Evolutionary conservation across 2,113 vertebrate species (phyloP).

Genomic region (Eudyptes chrysolophus): DNA sequence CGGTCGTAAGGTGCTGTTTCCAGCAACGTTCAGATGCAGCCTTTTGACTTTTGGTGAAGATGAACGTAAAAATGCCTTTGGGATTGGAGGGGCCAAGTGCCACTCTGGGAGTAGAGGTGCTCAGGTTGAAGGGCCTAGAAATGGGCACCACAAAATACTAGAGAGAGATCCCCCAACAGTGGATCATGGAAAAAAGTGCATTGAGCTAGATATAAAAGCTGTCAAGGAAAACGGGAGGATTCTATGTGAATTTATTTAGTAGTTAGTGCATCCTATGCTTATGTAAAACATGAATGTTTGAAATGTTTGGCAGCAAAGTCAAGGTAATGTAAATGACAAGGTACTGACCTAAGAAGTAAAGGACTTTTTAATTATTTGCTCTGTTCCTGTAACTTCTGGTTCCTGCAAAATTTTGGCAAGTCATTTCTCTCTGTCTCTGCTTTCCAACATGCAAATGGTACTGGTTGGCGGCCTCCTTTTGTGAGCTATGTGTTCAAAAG

Average conservation of each 20-base stretch:
- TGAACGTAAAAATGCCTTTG: background rate
- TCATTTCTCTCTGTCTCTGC: background rate
- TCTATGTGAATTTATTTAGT: background rate
- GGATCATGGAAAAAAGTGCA: background rate
- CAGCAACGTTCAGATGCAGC: background rate
- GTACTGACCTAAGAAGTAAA: background rate
- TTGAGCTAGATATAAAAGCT: background rate
- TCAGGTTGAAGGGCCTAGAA: background rate
- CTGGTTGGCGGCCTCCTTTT: background rate
- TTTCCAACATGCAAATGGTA: background rate
- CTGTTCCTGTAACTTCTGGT: background rate
- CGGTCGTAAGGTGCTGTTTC: background rate
- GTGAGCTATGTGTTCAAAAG: background rate
- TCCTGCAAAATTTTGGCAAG: background rate
- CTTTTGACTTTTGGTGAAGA: background rate
- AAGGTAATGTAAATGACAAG: background rate
- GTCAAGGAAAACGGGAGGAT: background rate
- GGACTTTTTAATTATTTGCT: background rate
- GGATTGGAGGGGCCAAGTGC: background rate
- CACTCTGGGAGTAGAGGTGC: background rate
- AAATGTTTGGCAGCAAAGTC: background rate
- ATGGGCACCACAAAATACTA: background rate
- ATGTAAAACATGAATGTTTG: background rate
- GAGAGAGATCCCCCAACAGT: background rate
- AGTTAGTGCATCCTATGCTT: background rate